phyloP scores from a whole-genome alignment of 2,113 vertebrate species.

The Pelmatolapia mariae region DNA sequence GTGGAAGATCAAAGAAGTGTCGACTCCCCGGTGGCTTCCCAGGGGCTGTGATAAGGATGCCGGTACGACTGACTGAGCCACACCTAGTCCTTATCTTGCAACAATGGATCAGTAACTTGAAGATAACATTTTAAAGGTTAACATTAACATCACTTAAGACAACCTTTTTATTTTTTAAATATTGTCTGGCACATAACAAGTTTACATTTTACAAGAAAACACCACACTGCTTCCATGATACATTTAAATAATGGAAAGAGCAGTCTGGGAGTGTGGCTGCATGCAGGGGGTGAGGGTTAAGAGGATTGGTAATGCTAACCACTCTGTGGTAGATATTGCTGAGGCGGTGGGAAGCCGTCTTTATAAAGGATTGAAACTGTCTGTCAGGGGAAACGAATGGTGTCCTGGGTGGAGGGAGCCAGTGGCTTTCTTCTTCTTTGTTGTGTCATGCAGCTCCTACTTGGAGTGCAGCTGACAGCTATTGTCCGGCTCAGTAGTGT shows the following conservation, averaged over 20 bases:
- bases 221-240: neutral
- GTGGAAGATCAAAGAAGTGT: neutral
- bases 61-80: neutral
- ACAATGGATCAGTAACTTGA: neutral
- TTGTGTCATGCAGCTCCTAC: neutral
- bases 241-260: neutral
- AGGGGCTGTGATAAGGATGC: neutral
- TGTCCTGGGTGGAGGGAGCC: neutral
- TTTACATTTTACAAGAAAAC: neutral
- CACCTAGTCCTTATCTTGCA: neutral
- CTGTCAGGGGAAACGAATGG: slow-evolving; percentile 1
- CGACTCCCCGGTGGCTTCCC: neutral
- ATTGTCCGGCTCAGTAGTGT: neutral
- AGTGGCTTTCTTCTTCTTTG: neutral
- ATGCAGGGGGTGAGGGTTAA: neutral
- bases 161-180: neutral
- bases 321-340: neutral
- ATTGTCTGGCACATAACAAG: neutral
- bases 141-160: neutral
- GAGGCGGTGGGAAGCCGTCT: neutral
- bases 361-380: neutral
- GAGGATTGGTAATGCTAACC: neutral
- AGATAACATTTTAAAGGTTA: neutral
- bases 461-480: neutral
- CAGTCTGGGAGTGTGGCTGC: neutral